phyloP scores from a whole-genome alignment of 1,140 invertebrate species.

The Trichoplusia ni region DNA sequence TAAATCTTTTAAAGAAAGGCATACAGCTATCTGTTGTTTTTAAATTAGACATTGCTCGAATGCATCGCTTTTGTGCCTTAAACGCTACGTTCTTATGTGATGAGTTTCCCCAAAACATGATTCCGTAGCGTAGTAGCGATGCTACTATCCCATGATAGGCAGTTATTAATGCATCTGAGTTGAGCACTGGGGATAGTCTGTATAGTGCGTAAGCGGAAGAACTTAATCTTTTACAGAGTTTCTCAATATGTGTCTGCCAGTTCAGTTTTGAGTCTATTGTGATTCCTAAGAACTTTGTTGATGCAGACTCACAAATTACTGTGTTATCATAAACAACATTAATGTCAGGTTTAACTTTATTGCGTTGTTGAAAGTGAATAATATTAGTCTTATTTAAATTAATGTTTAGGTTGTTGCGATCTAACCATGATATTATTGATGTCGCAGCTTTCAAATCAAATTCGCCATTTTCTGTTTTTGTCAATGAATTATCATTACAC shows the following conservation, averaged over 20 bases:
- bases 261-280: neutral
- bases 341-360: too few relatives aligned
- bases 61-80: neutral
- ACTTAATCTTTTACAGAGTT: neutral
- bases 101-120: neutral
- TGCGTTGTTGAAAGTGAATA: neutral
- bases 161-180: neutral
- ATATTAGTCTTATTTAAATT: slow-evolving; percentile 1
- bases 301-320: neutral
- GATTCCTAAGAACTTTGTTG: neutral
- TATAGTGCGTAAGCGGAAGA: neutral
- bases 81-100: neutral
- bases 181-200: neutral
- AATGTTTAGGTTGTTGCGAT: neutral
- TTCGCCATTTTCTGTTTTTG: too few relatives aligned
- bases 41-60: neutral
- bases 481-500: too few relatives aligned
- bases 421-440: neutral
- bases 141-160: neutral
- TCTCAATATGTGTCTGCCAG: neutral
- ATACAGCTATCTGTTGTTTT: neutral
- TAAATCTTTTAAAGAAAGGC: neutral
- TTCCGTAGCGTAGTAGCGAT: neutral
- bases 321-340: neutral
- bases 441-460: neutral